These are phyloP conservation scores for Lampris incognitus DNA, from an alignment of 2,113 vertebrate species.

Conservation along the genomic window DNA sequence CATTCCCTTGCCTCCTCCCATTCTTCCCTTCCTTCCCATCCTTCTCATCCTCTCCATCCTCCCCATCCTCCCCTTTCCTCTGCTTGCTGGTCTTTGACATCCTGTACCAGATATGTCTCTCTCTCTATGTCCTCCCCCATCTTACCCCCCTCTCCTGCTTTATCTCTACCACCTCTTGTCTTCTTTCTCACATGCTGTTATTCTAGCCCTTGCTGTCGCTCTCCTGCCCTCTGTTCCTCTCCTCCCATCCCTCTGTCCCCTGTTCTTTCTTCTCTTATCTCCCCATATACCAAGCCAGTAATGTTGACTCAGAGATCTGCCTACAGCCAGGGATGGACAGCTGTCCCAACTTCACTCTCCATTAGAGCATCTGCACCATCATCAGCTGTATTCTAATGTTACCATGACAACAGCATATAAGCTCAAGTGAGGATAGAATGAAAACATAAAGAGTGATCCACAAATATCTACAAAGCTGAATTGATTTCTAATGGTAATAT, in stretches of 20 bases:
- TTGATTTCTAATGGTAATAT: conserved; percentile 46
- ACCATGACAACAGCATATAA: conserved; percentile 87
- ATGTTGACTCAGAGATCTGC: conserved; percentile 87
- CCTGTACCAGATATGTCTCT: conserved; percentile 18
- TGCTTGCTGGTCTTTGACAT: conserved; percentile 41
- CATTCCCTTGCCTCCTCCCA: neutral
- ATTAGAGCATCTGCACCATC: conserved; percentile 89
- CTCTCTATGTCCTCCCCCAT: conserved; percentile 57
- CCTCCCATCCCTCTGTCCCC: conserved; percentile 60
- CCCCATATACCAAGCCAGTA: conserved; percentile 83
- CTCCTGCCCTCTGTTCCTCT: conserved; percentile 69
- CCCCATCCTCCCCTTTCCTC: conserved; percentile 44
- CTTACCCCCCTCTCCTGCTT: too few relatives aligned
- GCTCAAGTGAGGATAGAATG: too few relatives aligned
- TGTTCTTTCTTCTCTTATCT: conserved; percentile 56
- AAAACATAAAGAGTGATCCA: neutral
- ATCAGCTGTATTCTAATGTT: conserved; percentile 91
- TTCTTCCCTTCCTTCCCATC: neutral
- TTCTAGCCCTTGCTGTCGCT: neutral
- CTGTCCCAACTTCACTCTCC: conserved; percentile 90
- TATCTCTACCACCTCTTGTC: too few relatives aligned
- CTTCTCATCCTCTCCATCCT: neutral
- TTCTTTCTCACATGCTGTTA: too few relatives aligned
- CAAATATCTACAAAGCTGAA: conserved; percentile 49
- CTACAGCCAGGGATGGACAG: conserved; percentile 84